Percentiles rank a stretch among this genome's conserved stretches.
Evolutionary conservation across 2,113 vertebrate genomes (phyloP).

Genomic region (Cettia cetti): DNA sequence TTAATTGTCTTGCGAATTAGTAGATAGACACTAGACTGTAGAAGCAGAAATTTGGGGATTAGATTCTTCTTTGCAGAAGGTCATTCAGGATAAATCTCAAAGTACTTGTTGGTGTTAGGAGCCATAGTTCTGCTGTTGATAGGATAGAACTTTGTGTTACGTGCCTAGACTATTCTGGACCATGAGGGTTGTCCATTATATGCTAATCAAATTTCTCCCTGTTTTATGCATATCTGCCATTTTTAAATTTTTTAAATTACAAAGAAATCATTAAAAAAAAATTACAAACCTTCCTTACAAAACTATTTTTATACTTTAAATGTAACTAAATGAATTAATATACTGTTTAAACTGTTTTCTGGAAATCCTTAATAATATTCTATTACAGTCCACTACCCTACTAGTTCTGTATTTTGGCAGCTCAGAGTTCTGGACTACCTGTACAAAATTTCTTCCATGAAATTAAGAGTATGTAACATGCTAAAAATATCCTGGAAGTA

Average conservation of each 20-base stretch:
- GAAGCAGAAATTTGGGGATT: not conserved
- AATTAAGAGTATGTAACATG: not conserved
- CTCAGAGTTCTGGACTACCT: not conserved
- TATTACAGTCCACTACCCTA: no score
- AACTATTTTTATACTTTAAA: not conserved
- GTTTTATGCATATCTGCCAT: not conserved
- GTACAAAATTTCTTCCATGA: not conserved
- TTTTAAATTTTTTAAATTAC: not conserved
- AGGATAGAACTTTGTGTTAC: not conserved
- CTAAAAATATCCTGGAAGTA: not conserved
- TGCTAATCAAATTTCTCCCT: not conserved
- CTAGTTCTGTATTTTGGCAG: not conserved
- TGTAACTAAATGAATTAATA: not conserved
- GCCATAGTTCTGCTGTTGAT: not conserved
- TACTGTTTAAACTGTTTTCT: not conserved
- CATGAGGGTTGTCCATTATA: not conserved
- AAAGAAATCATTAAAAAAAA: not conserved
- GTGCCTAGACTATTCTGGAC: not conserved
- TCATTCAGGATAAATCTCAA: not conserved
- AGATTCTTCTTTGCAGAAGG: not conserved
- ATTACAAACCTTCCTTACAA: not conserved
- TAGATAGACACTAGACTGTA: not conserved
- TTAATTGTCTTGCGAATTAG: not conserved
- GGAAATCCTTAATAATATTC: not conserved
- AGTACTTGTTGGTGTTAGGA: not conserved